Conservation (phyloP, 2,113 vertebrate genomes). For the Gymnorhina tibicen region DNA sequence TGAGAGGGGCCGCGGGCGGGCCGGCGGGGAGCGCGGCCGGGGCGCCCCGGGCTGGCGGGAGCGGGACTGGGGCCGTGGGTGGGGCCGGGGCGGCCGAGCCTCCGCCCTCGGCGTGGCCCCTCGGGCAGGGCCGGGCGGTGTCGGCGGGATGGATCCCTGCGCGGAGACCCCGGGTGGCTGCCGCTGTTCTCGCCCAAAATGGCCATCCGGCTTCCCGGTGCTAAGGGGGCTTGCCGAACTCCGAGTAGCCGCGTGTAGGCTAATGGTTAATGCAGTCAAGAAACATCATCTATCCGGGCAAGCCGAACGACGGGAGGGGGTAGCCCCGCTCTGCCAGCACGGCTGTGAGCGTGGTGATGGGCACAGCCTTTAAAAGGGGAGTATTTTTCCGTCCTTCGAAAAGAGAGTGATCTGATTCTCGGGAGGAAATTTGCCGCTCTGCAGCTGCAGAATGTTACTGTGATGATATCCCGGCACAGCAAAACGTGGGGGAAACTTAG, state of each 20-base stretch:
- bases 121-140: neutral
- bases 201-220: neutral
- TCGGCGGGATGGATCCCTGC: neutral
- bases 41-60: neutral
- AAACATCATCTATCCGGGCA: accelerated
- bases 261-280: accelerated
- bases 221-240: neutral
- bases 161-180: neutral
- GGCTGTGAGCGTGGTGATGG: accelerated
- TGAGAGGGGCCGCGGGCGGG: neutral
- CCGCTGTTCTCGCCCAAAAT: too few relatives aligned
- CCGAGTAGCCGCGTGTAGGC: accelerated
- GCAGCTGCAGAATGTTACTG: accelerated
- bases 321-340: neutral
- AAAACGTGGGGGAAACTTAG: accelerated
- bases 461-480: neutral
- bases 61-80: neutral
- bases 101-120: neutral
- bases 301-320: neutral
- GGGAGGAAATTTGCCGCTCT: neutral
- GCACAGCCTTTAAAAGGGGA: neutral
- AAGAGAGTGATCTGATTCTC: neutral
- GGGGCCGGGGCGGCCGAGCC: neutral
- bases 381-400: accelerated
- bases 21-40: neutral